Percentiles rank a stretch among this genome's conserved stretches.
Evolutionary conservation across 2,113 vertebrate species (phyloP).

Genomic region (Eulemur macaco): DNA sequence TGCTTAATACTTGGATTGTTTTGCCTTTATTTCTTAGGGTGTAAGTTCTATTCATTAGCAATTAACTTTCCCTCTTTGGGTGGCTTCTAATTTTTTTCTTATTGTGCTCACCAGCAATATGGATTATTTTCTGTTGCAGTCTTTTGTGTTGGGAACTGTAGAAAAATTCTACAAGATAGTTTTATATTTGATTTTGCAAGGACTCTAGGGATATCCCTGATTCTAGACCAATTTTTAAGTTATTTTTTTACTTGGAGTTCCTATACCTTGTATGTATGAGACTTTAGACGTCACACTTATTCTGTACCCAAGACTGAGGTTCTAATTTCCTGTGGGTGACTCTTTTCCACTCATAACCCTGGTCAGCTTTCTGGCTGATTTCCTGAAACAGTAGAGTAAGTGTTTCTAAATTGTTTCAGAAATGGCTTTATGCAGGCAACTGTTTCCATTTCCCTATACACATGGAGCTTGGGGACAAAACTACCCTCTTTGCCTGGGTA

Average conservation of each 20-base stretch:
- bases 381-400: neutral
- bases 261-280: neutral
- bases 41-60: neutral
- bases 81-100: neutral
- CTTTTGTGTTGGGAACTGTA: neutral
- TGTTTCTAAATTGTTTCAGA: slow-evolving; percentile 1
- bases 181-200: neutral
- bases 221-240: neutral
- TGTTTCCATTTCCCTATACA: neutral
- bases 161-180: neutral
- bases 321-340: neutral
- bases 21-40: neutral
- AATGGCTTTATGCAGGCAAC: neutral
- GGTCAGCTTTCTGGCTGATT: neutral
- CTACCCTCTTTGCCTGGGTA: neutral
- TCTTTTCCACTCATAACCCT: neutral
- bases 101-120: neutral
- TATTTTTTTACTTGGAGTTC: neutral
- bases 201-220: neutral
- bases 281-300: neutral
- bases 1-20: neutral
- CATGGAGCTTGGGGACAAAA: neutral
- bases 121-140: neutral
- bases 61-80: neutral
- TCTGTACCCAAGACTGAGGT: neutral